Percentiles rank a stretch among this genome's conserved stretches.
Conservation (phyloP, 1,140 invertebrate genomes). For the Conus ventricosus region DNA sequence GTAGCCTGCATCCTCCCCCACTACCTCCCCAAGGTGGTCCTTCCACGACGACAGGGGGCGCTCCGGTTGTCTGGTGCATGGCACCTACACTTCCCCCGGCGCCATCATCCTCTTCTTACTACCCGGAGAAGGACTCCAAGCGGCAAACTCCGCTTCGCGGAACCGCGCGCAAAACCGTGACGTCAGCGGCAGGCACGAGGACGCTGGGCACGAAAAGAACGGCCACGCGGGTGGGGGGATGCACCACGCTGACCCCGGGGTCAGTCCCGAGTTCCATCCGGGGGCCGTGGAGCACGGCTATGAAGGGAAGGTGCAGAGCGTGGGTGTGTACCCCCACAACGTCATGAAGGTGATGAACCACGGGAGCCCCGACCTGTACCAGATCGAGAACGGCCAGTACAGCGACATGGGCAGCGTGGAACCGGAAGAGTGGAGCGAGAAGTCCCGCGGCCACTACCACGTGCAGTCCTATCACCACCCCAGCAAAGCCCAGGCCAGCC, state of each 20-base stretch:
- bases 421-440: neutral
- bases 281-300: neutral
- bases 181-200: neutral
- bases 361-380: neutral
- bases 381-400: neutral
- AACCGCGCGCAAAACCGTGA: constrained; percentile 4
- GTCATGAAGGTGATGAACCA: neutral
- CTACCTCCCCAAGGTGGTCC: constrained; percentile 16
- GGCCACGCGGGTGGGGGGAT: neutral
- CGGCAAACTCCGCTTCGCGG: neutral
- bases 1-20: constrained; percentile 27
- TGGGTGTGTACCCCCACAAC: neutral
- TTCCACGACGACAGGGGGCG: constrained; percentile 28
- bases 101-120: constrained; percentile 21
- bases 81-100: constrained; percentile 17
- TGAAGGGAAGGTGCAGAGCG: neutral
- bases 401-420: neutral
- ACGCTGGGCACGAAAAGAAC: neutral
- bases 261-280: neutral
- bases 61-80: constrained; percentile 29
- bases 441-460: neutral
- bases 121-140: neutral
- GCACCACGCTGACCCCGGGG: neutral
- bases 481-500: neutral
- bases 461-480: neutral